These are phyloP conservation scores for Maccullochella peelii DNA, from an alignment of 2,113 vertebrate species.

Conservation along the genomic window DNA sequence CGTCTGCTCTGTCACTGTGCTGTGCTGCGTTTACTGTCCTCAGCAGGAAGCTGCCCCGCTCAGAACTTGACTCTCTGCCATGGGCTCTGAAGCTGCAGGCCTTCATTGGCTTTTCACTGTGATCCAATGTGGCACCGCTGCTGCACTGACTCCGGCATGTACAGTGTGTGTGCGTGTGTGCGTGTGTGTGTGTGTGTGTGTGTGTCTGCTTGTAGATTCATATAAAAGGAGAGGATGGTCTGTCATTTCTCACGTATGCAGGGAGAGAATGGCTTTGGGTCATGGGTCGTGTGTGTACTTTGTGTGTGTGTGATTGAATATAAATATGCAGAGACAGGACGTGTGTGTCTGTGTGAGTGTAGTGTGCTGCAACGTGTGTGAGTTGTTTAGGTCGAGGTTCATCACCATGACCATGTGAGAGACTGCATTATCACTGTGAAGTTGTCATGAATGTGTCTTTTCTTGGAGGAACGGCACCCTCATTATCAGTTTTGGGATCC, in stretches of 20 bases:
- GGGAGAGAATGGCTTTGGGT: not conserved
- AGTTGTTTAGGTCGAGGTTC: conserved; percentile 18
- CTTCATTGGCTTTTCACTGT: conserved; percentile 42
- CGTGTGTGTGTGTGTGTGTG: conserved; percentile 16
- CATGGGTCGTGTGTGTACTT: not conserved
- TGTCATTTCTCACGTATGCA: not conserved
- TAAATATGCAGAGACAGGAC: conserved; percentile 14
- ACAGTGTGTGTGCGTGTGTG: conserved; percentile 2
- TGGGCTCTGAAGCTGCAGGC: conserved; percentile 42
- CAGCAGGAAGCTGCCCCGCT: conserved; percentile 52
- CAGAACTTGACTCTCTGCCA: conserved; percentile 15
- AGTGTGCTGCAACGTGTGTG: not conserved
- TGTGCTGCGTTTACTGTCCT: conserved; percentile 54
- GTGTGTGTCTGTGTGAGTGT: not conserved
- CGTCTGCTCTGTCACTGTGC: conserved; percentile 47
- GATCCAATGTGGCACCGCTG: conserved; percentile 53
- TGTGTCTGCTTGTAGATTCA: conserved; percentile 8
- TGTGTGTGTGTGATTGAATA: not conserved
- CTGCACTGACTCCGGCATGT: conserved; percentile 47
- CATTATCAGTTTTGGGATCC: conserved; percentile 16
- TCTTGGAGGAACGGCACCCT: conserved; percentile 16
- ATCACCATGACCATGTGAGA: conserved; percentile 10
- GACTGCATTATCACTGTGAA: conserved; percentile 13
- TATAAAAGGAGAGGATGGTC: not conserved
- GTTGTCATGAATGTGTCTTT: conserved; percentile 15